These are phyloP conservation scores for Nephrotoma guestfalica DNA, from an alignment of 2,888 invertebrate genomes.

Conservation along the genomic window DNA sequence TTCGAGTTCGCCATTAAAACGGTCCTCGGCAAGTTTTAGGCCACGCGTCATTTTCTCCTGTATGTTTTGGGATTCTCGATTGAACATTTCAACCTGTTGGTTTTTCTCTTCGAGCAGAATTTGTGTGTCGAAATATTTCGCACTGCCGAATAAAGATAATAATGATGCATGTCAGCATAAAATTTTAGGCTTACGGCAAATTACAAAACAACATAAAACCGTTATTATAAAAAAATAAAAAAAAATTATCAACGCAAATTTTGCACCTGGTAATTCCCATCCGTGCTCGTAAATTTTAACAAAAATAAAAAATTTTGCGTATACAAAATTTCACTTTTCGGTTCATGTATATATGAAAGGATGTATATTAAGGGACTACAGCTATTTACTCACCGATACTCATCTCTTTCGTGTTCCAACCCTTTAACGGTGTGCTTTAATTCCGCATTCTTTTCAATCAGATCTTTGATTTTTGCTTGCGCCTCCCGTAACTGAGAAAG, in stretches of 20 bases:
- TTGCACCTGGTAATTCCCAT: neutral
- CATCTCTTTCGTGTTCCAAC: neutral
- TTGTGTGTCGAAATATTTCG: neutral
- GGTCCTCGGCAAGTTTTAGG: conserved; percentile 9
- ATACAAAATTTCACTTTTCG: neutral
- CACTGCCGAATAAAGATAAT: neutral
- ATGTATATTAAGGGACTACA: too few species aligned
- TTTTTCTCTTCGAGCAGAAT: neutral
- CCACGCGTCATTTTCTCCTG: conserved; percentile 1
- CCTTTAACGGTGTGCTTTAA: neutral
- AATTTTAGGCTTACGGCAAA: neutral
- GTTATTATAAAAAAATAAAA: neutral
- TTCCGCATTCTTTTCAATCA: neutral
- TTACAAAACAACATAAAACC: neutral
- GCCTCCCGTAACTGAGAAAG: neutral
- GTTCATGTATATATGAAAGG: neutral
- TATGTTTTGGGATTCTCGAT: neutral
- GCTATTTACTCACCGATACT: neutral
- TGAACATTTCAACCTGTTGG: neutral
- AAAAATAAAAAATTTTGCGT: neutral
- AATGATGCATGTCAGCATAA: neutral
- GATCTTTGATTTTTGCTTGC: neutral
- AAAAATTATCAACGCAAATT: neutral
- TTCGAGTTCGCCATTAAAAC: conserved; percentile 12
- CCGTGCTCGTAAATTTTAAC: neutral